Percentiles rank a stretch among this genome's conserved stretches.
These are phyloP conservation scores for Blastomussa wellsi DNA, from an alignment of 92 coral and sea anemone genomes.

Conservation along the genomic window DNA sequence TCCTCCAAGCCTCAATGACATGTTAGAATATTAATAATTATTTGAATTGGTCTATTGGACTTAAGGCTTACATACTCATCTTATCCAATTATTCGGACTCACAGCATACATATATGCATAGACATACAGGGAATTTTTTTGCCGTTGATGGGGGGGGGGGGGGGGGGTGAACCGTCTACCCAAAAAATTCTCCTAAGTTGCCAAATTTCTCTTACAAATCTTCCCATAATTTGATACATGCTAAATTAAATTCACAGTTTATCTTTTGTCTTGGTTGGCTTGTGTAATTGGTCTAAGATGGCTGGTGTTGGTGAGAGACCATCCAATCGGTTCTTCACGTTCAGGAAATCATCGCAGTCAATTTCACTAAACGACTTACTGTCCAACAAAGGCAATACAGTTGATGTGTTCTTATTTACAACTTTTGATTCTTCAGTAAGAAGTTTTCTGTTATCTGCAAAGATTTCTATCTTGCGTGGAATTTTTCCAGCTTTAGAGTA, in stretches of 20 bases:
- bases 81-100: no score
- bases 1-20: no score
- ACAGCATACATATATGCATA: no score
- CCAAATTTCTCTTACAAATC: no score
- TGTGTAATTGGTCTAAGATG: slow-evolving; percentile 29
- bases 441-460: slow-evolving; percentile 56
- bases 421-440: neutral
- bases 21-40: no score
- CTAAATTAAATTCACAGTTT: neutral
- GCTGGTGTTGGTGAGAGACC: slow-evolving; percentile 61
- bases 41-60: no score
- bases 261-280: slow-evolving; percentile 15
- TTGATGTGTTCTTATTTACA: slow-evolving; percentile 16
- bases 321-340: slow-evolving; percentile 62
- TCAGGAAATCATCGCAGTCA: slow-evolving; percentile 68
- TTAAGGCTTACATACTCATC: no score
- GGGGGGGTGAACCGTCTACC: no score
- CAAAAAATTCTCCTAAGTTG: no score
- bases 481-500: slow-evolving; percentile 15
- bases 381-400: slow-evolving; percentile 49
- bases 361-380: slow-evolving; percentile 60
- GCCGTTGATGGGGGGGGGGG: no score
- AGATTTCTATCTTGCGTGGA: slow-evolving; percentile 50
- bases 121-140: no score
- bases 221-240: no score